phyloP scores from a whole-genome alignment of 2,113 vertebrate species.

The Pterophyllum scalare region DNA sequence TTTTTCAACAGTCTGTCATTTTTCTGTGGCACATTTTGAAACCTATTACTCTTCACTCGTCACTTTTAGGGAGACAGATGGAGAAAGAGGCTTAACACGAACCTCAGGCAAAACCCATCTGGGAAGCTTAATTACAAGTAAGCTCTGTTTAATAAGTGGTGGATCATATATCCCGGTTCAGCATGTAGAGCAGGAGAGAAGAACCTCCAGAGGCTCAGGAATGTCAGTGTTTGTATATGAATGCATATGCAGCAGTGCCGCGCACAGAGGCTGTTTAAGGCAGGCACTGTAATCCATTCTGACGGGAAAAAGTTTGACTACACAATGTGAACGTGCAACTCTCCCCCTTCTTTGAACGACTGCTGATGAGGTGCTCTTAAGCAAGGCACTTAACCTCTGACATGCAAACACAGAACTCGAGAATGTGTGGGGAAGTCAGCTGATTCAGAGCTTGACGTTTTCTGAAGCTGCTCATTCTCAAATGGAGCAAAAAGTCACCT shows the following conservation, averaged over 20 bases:
- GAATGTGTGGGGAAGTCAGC: not conserved
- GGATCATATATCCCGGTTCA: conserved; percentile 58
- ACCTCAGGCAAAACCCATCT: conserved; percentile 64
- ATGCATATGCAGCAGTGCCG: conserved; percentile 21
- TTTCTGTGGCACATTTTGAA: conserved; percentile 53
- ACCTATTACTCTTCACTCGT: conserved; percentile 63
- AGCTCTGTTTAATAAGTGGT: conserved; percentile 74
- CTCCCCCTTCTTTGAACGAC: conserved; percentile 14
- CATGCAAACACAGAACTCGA: not conserved
- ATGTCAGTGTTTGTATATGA: conserved; percentile 62
- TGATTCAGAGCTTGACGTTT: not conserved
- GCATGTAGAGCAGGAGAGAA: conserved; percentile 46
- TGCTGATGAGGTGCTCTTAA: conserved; percentile 47
- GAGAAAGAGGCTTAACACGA: conserved; percentile 52
- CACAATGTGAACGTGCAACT: conserved; percentile 14
- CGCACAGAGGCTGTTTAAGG: conserved; percentile 40
- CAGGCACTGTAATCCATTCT: conserved; percentile 30
- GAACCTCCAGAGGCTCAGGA: conserved; percentile 65
- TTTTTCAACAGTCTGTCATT: conserved; percentile 62
- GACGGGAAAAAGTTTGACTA: conserved; percentile 34
- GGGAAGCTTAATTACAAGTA: conserved; percentile 75
- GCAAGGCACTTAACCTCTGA: conserved; percentile 30
- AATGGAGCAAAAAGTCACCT: not conserved
- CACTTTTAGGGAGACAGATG: conserved; percentile 42
- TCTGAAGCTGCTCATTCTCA: not conserved